Evolutionary conservation across 2,113 vertebrate genomes (phyloP).

Genomic region (Bufo bufo): DNA sequence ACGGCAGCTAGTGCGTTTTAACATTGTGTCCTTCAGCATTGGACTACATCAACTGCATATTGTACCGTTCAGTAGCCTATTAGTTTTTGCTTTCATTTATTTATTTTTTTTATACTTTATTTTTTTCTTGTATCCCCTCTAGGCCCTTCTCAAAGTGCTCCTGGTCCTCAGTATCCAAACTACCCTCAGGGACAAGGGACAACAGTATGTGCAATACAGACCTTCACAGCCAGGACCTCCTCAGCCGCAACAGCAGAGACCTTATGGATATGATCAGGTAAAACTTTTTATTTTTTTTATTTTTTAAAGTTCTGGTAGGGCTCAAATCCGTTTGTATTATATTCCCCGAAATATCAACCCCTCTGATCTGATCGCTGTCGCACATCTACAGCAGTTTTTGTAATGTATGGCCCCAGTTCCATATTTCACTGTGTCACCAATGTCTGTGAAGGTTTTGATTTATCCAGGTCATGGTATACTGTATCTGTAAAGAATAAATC

Average conservation of each 20-base stretch:
- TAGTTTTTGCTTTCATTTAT: neutral
- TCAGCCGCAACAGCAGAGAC: constrained; percentile 93
- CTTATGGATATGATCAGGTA: constrained; percentile 98
- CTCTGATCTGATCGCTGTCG: too few relatives aligned
- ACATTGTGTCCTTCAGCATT: neutral
- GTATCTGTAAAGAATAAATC: too few relatives aligned
- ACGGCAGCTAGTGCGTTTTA: neutral
- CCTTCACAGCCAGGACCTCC: constrained; percentile 93
- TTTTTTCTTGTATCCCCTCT: neutral
- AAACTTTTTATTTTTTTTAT: constrained; percentile 46
- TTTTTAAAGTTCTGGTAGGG: too few relatives aligned
- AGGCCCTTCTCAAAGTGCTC: constrained; percentile 90
- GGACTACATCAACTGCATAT: neutral
- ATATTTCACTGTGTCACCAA: too few relatives aligned
- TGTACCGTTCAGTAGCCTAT: neutral
- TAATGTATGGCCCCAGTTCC: too few relatives aligned
- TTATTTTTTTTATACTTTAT: neutral
- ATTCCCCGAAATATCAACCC: too few relatives aligned
- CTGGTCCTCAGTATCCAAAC: constrained; percentile 92
- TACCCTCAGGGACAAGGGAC: constrained; percentile 97
- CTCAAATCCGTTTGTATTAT: too few relatives aligned
- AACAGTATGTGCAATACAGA: constrained; percentile 93
- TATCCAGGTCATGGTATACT: too few relatives aligned
- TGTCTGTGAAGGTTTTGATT: too few relatives aligned
- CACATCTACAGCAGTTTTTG: too few relatives aligned